These are phyloP conservation scores for Argyresthia goedartella DNA, from an alignment of 2,888 invertebrate species.

Conservation along the genomic window DNA sequence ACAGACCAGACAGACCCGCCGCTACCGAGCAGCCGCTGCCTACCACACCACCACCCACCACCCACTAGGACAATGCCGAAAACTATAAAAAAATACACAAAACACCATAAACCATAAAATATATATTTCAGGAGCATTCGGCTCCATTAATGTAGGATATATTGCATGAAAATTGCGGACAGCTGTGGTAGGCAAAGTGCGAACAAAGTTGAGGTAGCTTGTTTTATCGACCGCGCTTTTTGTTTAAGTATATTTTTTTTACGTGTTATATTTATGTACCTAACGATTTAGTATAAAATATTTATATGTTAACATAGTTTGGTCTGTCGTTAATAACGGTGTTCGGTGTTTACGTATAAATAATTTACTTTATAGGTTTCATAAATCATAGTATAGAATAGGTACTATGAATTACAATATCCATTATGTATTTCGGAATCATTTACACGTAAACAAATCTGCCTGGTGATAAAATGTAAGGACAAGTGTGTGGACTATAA, in stretches of 20 bases:
- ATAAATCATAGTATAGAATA: background rate
- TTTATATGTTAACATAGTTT: constrained; percentile 16
- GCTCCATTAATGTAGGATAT: background rate
- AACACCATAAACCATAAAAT: constrained; percentile 3
- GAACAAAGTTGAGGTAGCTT: background rate
- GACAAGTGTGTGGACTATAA: constrained; percentile 36
- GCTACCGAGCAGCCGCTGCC: too few species aligned
- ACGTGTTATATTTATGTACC: background rate
- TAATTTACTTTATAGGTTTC: background rate
- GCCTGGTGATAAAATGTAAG: constrained; percentile 10
- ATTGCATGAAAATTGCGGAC: background rate
- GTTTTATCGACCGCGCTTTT: background rate
- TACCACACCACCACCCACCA: background rate
- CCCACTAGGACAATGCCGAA: constrained; percentile 31
- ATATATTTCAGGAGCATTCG: background rate
- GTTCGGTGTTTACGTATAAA: constrained; percentile 20
- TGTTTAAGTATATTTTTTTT: background rate
- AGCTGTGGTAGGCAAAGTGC: background rate
- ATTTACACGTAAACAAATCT: constrained; percentile 32
- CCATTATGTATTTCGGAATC: constrained; percentile 10
- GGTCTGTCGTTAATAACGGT: constrained; percentile 32
- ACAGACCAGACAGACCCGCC: constrained; percentile 1
- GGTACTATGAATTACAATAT: too few species aligned
- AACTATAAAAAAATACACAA: constrained; percentile 14
- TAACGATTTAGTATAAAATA: background rate